A percentile compares a stretch with the other conserved stretches of the same genome.
Evolutionary conservation across 1,140 invertebrate genomes (phyloP).

Genomic region (Drosophila mauritiana): DNA sequence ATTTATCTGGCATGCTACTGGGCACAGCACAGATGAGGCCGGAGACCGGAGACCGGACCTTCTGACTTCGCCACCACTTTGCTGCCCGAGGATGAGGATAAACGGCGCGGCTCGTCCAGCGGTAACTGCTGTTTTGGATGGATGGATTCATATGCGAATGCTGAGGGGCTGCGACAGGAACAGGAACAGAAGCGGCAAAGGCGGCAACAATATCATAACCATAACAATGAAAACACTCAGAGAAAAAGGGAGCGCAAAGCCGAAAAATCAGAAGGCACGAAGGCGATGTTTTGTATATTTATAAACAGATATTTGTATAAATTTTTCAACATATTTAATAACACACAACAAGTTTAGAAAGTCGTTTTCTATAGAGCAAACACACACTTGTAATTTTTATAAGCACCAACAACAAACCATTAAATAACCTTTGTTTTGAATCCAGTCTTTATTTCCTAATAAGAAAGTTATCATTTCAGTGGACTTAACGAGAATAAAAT

Average conservation of each 20-base stretch:
- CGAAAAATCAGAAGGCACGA: neutral
- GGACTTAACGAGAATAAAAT: neutral
- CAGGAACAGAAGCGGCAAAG: slow-evolving; percentile 25
- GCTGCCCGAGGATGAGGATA: slow-evolving; percentile 18
- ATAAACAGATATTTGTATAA: too few species aligned
- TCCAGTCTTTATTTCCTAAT: too few species aligned
- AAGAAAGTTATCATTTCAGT: neutral
- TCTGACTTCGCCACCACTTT: neutral
- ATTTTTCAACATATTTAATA: too few species aligned
- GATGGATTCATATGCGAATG: slow-evolving; percentile 69
- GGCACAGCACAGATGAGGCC: slow-evolving; percentile 75
- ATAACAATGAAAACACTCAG: slow-evolving; percentile 54
- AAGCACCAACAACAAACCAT: too few species aligned
- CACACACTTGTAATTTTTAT: too few species aligned
- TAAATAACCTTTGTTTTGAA: too few species aligned
- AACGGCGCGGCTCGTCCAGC: slow-evolving; percentile 5
- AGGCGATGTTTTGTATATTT: neutral
- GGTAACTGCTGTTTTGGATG: slow-evolving; percentile 50
- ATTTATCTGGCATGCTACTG: slow-evolving; percentile 85
- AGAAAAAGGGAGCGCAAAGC: neutral
- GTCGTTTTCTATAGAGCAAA: too few species aligned
- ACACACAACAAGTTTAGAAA: too few species aligned
- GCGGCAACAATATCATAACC: slow-evolving; percentile 78
- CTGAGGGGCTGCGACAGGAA: neutral
- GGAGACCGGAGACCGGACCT: neutral